Conservation (phyloP, 2,888 invertebrate species). For the Cheilosia soror region DNA sequence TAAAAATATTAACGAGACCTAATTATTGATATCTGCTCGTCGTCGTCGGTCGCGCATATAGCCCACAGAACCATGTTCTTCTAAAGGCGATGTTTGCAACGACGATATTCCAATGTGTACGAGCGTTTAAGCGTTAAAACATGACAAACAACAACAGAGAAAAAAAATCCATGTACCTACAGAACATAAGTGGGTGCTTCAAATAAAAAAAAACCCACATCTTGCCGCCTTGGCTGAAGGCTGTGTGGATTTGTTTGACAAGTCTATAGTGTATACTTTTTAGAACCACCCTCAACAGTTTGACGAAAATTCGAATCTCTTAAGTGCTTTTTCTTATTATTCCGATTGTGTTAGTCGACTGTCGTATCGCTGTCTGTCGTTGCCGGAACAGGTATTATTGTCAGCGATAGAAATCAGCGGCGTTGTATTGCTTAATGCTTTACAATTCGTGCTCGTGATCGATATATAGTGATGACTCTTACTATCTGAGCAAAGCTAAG, state of each 20-base stretch:
- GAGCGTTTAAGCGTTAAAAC: conserved; percentile 23
- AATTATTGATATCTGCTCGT: conserved; percentile 43
- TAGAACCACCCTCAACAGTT: conserved; percentile 32
- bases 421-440: conserved; percentile 71
- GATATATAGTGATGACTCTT: conserved; percentile 49
- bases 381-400: conserved; percentile 66
- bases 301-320: conserved; percentile 53
- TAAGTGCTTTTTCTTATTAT: conserved; percentile 74
- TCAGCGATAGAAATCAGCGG: conserved; percentile 64
- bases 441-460: conserved; percentile 62
- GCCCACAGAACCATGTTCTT: conserved; percentile 10
- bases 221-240: conserved; percentile 1
- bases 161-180: conserved; percentile 44
- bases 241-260: conserved; percentile 69
- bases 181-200: conserved; percentile 32
- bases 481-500: conserved; percentile 58
- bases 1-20: conserved; percentile 61
- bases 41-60: conserved; percentile 6
- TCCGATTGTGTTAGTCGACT: conserved; percentile 37
- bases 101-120: background rate
- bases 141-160: conserved; percentile 50
- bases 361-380: conserved; percentile 44
- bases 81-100: background rate
- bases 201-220: background rate
- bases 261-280: conserved; percentile 28